phyloP scores from a whole-genome alignment of 2,797 vertebrate genomes.

The Anguilla pacifica region DNA sequence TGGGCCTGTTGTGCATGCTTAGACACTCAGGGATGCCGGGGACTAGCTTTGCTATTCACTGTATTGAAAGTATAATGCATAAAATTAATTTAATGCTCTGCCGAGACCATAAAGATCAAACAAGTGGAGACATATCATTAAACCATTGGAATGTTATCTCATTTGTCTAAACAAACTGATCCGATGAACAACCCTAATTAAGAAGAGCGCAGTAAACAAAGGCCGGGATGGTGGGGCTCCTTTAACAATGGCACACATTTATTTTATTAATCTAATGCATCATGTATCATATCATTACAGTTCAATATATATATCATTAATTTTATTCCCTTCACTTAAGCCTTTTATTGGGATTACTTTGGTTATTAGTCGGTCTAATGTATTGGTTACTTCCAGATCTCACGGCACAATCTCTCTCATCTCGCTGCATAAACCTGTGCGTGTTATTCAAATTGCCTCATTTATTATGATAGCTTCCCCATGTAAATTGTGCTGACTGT shows the following conservation, averaged over 20 bases:
- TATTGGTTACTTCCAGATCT: constrained; percentile 99
- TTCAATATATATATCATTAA: constrained; percentile 99
- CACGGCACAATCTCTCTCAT: constrained; percentile 99
- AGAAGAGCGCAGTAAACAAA: constrained; percentile 95
- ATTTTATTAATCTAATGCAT: constrained; percentile 99
- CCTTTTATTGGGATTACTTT: constrained; percentile 99
- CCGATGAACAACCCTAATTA: constrained; percentile 95
- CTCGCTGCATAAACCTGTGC: constrained; percentile 99
- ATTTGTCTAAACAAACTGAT: constrained; percentile 99
- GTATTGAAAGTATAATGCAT: constrained; percentile 72
- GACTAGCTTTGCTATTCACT: constrained; percentile 24
- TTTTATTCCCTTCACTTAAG: constrained; percentile 99
- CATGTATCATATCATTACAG: constrained; percentile 99
- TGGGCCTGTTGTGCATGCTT: constrained; percentile 50
- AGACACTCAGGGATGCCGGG: constrained; percentile 36
- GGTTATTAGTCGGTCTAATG: constrained; percentile 99
- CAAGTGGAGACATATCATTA: constrained; percentile 95
- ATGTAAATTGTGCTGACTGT: constrained; percentile 99
- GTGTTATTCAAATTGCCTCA: constrained; percentile 99
- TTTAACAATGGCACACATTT: constrained; percentile 89
- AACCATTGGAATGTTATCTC: constrained; percentile 88
- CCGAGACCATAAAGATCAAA: constrained; percentile 94
- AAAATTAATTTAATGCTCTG: constrained; percentile 94
- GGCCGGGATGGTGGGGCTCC: constrained; percentile 76
- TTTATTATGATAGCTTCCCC: constrained; percentile 99